These are phyloP conservation scores for Stichopus chloronotus DNA, from an alignment of 35 echinoderm and acorn worm species.

Conservation along the genomic window DNA sequence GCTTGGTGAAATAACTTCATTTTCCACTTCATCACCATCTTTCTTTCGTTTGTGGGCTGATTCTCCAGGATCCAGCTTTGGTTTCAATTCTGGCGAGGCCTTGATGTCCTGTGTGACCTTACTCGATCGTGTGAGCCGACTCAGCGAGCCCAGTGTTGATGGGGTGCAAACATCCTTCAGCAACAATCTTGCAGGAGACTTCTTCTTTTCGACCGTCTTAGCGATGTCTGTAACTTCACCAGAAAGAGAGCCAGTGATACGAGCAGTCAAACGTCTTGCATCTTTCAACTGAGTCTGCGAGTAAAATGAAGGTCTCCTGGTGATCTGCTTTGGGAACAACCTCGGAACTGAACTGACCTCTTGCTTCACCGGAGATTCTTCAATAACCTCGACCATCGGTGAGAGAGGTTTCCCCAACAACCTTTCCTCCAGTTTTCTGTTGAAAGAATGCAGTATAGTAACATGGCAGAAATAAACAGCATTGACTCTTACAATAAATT, in stretches of 20 bases:
- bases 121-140: not conserved
- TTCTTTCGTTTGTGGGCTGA: not conserved
- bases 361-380: constrained; percentile 41
- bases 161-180: constrained; percentile 53
- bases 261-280: not conserved
- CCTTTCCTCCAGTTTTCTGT: constrained; percentile 50
- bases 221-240: not conserved
- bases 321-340: not conserved
- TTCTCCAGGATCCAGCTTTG: not conserved
- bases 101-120: not conserved
- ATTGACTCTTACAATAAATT: too few species aligned
- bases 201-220: constrained; percentile 30
- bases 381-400: constrained; percentile 22
- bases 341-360: not conserved
- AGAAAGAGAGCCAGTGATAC: constrained; percentile 24
- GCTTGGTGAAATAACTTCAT: not conserved
- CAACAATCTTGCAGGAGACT: constrained; percentile 29
- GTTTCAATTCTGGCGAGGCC: constrained; percentile 27
- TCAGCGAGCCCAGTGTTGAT: constrained; percentile 34
- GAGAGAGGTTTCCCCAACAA: not conserved
- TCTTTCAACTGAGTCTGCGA: constrained; percentile 23
- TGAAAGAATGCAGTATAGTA: not conserved
- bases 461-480: too few species aligned
- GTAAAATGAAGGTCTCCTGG: not conserved
- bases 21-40: not conserved